Base-by-base conservation (phyloP, 2,797 vertebrate genomes). In the Chiloscyllium punctatum region DNA sequence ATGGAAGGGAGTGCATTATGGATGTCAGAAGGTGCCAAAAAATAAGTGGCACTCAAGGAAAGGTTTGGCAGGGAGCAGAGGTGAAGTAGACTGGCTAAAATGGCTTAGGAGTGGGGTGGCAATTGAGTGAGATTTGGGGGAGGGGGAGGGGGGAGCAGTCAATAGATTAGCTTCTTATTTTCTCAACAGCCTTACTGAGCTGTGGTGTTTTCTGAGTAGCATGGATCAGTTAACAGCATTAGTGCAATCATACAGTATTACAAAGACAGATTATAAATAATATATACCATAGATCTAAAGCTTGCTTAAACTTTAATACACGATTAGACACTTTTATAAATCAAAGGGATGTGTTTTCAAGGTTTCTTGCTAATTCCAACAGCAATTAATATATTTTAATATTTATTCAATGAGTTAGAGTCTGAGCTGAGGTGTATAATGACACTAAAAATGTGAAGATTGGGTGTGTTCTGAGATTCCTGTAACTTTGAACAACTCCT, bases 361-460 rank as follows among this genome's bases (percentile, higher is more conserved):
- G 23, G 66, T 69, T 37, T 66, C 16, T 92, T 92, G 90, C 90
- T 69, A 69, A 8, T 92, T 92, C 9, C 90, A 37, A 69, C 66
- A 69, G 90, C 90, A 92, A 42, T 92, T 92, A 92, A 92, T 92
- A 92, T 92, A 92, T 92, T 69, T 69, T 69, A 15, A 92, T 92
- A 92, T 92, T 92, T 92, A 92, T 92, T 92, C 66, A 69, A 68
- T 42, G 66, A 42, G n/a, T 92, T 30, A 4, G 13, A 18, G 25
- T 69, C 37, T n/a, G 25, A 42, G 18, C 62, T 0, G n/a, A 68
- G 66, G 6, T 84, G 48, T 84, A 48, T 92, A 69, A 23, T 42
- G 11, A n/a, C 90, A 69, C 90, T 69, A 62, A 68, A 66, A 91
- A 66, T 91, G 82, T 91, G 21, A 66, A 92, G 66, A 92, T 92